Base-by-base conservation (phyloP, 2,113 vertebrate species). In the Zosterops lateralis region DNA sequence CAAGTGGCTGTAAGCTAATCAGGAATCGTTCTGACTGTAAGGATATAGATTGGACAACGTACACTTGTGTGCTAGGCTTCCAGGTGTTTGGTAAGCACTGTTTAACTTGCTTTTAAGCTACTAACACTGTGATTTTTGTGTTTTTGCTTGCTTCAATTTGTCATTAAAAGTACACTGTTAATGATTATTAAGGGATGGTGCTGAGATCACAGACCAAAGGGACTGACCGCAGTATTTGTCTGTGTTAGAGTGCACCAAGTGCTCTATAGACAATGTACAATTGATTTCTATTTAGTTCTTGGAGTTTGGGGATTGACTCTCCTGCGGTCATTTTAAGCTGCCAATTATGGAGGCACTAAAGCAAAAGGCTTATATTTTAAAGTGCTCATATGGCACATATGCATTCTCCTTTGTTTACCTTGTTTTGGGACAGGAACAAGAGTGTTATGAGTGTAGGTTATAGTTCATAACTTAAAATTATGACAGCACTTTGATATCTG, bases 11-110 rank as follows among this genome's bases (percentile, higher is more conserved):
- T 96, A 99, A 99, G 96, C 97, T 99, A 90, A 99, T 99, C 96
- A 98, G 98, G 94, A 99, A 99, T 94, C 98, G 99, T 74, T 99
- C 99, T 2, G 99, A 99, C 82, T 99, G 99, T 96, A 99, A 99
- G 97, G 99, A 99, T 97, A 99, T 99, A 42, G 98, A 99, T 97
- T 99, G 99, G 99, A 98, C 98, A 0, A 99, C 99, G 0, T 99
- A 99, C 67, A 99, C 99, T 89, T 99, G 99, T 62, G 99, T 99
- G 32, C 98, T 99, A 58, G 99, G 99, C 58, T 99, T 98, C 97
- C 99, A 99, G 36, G 99, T 99, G 53, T 99, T 99, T 29, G 99
- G 99, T 99, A 73, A 98, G 99, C 96, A 77, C 53, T 11, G 6
- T 72, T 81, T 58, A 57, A 56, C 25, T 65, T 87, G 24, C 40